Base-by-base conservation (phyloP, 2,888 invertebrate genomes). In the Cheilosia urbana region DNA sequence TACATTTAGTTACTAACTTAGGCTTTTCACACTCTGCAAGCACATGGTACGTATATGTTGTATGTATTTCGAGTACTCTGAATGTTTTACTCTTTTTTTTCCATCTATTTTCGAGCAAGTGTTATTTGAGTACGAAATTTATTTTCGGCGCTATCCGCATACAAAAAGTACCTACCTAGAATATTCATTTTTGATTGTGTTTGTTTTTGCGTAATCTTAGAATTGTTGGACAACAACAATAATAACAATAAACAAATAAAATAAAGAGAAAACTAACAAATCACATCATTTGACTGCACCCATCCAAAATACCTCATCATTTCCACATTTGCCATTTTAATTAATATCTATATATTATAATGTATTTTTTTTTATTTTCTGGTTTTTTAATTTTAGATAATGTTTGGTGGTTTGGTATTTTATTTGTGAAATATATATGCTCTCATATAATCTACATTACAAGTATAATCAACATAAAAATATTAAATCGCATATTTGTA, bases 321-420 rank as follows among this genome's bases (percentile, higher is more conserved):
- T 69, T 65, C 45, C 78, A 73, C 83, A 78, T 83, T 81, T 72
- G 66, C 66, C 77, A 71, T 73, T 65, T 73, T 65, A 72, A 73
- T 73, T 69, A 73, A 78, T 84, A 68, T 57, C 55, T 72, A 78
- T 65, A 65, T 65, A 80, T 80, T 84, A 80, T 71, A 84, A 84
- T 80, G 80, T 80, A 84, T 58, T 77, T 73, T 77, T 73, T 83
- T 63, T 78, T 62, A 19, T 60, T 75, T 71, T 80, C 51, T 75
- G 77, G 77, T 75, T 84, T 80, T 73, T 84, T 79, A 84, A 84
- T 84, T 84, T 84, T 84, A 84, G 84, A 84, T 84, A 84, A 84
- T 84, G 84, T 84, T 71, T 84, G 84, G 84, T 84, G 84, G 84
- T 84, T 84, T 84, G 84, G 84, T 84, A 84, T 80, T 80, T 80